Conservation (phyloP, 2,888 invertebrate genomes). For the Ceraclea dissimilis region DNA sequence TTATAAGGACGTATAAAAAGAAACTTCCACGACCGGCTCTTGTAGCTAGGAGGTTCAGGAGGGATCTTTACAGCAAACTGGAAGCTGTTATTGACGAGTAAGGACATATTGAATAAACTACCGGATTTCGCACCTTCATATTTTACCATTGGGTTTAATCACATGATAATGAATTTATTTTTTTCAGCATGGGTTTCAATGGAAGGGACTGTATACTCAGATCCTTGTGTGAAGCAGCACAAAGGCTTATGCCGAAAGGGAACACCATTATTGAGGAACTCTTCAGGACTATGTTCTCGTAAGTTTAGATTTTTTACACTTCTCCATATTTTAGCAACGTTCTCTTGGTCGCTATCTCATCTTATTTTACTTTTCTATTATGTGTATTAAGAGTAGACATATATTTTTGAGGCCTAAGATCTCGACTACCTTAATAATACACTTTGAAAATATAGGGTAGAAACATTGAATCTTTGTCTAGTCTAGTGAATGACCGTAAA, state of each 20-base stretch:
- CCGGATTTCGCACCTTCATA: too few relatives aligned
- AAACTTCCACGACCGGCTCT: constrained; percentile 35
- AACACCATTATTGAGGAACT: constrained; percentile 62
- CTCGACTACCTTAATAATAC: too few relatives aligned
- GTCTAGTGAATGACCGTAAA: too few relatives aligned
- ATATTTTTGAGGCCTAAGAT: too few relatives aligned
- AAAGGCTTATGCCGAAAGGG: constrained; percentile 52
- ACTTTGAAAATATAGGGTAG: too few relatives aligned
- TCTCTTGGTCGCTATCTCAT: too few relatives aligned
- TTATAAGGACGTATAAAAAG: constrained; percentile 34
- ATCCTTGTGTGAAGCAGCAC: constrained; percentile 66
- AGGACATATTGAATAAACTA: too few relatives aligned
- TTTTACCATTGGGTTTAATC: too few relatives aligned
- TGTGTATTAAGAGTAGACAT: too few relatives aligned
- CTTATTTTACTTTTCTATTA: too few relatives aligned
- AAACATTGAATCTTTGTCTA: too few relatives aligned
- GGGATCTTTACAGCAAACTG: constrained; percentile 61
- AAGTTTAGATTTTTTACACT: constrained; percentile 26
- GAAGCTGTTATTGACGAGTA: constrained; percentile 64
- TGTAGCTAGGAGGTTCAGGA: constrained; percentile 53
- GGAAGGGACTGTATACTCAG: constrained; percentile 64
- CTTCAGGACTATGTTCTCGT: constrained; percentile 64
- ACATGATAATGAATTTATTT: too few relatives aligned
- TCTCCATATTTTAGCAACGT: background rate
- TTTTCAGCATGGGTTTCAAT: constrained; percentile 65